Evolutionary conservation across 2,113 vertebrate genomes (phyloP).

Genomic region (Eptesicus fuscus): DNA sequence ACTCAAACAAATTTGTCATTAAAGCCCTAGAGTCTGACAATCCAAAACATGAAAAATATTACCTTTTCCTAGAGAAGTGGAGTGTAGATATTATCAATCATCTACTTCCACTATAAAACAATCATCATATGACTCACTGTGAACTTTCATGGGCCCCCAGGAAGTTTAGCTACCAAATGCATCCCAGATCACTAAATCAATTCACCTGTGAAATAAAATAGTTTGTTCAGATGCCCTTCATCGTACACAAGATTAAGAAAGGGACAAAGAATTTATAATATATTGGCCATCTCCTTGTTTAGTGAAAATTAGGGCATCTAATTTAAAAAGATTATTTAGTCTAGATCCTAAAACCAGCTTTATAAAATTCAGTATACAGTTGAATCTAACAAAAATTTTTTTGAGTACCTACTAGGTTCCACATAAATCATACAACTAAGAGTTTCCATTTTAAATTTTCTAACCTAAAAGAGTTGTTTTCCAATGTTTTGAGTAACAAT

Average conservation of each 20-base stretch:
- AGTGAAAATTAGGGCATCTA: slow-evolving; percentile 1
- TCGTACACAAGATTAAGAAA: slow-evolving; percentile 41
- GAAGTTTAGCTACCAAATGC: slow-evolving; percentile 41
- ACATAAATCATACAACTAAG: background rate
- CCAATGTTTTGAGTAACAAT: background rate
- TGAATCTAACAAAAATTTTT: slow-evolving; percentile 5
- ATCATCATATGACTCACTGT: background rate
- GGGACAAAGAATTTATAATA: background rate
- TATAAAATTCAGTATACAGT: background rate
- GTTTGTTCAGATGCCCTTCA: background rate
- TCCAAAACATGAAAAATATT: slow-evolving; percentile 54
- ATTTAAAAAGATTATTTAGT: background rate
- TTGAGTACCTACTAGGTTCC: background rate
- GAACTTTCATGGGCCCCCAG: background rate
- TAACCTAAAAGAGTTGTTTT: background rate
- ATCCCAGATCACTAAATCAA: slow-evolving; percentile 44
- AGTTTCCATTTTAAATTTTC: background rate
- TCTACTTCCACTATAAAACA: slow-evolving; percentile 48
- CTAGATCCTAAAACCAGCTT: background rate
- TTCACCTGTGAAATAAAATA: slow-evolving; percentile 43
- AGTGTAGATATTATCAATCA: slow-evolving; percentile 41
- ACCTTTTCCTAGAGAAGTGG: slow-evolving; percentile 37
- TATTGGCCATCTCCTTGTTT: background rate
- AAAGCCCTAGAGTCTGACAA: slow-evolving; percentile 20
- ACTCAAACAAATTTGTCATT: slow-evolving; percentile 44